Conservation (phyloP, 2,797 vertebrate species). For the Gymnopithys bicolor region DNA sequence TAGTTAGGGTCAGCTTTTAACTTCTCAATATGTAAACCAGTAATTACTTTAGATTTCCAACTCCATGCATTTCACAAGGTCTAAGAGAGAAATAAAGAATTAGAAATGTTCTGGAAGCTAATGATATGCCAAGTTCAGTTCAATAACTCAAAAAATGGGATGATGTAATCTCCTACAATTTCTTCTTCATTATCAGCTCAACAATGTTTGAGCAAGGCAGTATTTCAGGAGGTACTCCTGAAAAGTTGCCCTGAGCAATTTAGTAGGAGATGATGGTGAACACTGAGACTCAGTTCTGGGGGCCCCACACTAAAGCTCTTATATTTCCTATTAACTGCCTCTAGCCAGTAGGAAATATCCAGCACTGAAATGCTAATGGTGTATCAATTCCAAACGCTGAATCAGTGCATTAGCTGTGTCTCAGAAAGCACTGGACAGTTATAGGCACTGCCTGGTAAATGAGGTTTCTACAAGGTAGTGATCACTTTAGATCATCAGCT, state of each 20-base stretch:
- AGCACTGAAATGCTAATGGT: neutral
- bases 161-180: neutral
- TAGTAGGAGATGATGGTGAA: neutral
- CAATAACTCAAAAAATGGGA: neutral
- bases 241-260: neutral
- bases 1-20: conserved; percentile 24
- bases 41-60: conserved; percentile 28
- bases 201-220: neutral
- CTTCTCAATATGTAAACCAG: neutral
- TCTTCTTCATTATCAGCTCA: neutral
- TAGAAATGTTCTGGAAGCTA: conserved; percentile 2
- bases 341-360: neutral
- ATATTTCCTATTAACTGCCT: neutral
- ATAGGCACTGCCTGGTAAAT: neutral
- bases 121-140: neutral
- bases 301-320: neutral
- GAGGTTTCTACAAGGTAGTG: neutral
- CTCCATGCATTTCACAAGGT: neutral
- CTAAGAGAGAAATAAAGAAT: neutral
- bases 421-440: neutral
- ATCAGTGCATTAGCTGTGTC: neutral
- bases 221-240: neutral
- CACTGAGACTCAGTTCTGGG: neutral
- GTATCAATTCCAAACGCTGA: neutral
- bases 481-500: neutral